Evolutionary conservation across 2,797 vertebrate species (phyloP), one percentile per base, ranked within the genome.

Genomic region (Vireo griseus): DNA sequence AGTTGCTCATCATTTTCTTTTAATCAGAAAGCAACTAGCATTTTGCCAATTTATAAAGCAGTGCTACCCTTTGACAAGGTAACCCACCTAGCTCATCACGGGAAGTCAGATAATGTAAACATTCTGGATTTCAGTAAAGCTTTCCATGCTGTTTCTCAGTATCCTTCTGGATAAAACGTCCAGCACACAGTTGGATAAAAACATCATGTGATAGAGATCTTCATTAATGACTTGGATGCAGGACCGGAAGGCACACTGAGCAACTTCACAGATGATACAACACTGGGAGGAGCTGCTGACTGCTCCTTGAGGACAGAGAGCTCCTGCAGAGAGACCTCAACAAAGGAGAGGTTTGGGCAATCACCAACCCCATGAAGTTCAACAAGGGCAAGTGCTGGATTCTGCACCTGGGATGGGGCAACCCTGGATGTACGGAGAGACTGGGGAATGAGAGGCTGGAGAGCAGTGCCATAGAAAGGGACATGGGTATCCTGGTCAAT

Each of bases 391-490:
- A 25, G 33, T 3, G 29, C 48, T 0, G 6, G 11, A 21, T 31
- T 40, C 33, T 61, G 73, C 29, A 5, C 25, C 47, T 31, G 55
- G 24, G 7, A 2, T 21, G 16, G 33, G 4, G 6, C 55, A 61
- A 0, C 11, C 20, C 20, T 47, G 47, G 13, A 1, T 40, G 40
- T 15, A 54, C 0, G 0, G 40, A 39, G 5, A 67, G 71, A 3
- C 31, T 24, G 29, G 24, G 39, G 6, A 68, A 6, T 12, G 39
- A 61, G 33, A 4, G 1, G 1, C 39, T 37, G n/a, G 8, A 39
- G 1, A 67, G 22, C 26, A 37, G 21, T 0, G 1, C n/a, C 7
- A 9, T 1, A 37, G 18, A 59, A 44, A 67, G 37, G 26, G 12
- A 58, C 21, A 26, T 44, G 39, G 22, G 51, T 2, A 2, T 37